These are phyloP conservation scores for Spatula clypeata DNA, from an alignment of 2,797 vertebrate species.

Conservation along the genomic window DNA sequence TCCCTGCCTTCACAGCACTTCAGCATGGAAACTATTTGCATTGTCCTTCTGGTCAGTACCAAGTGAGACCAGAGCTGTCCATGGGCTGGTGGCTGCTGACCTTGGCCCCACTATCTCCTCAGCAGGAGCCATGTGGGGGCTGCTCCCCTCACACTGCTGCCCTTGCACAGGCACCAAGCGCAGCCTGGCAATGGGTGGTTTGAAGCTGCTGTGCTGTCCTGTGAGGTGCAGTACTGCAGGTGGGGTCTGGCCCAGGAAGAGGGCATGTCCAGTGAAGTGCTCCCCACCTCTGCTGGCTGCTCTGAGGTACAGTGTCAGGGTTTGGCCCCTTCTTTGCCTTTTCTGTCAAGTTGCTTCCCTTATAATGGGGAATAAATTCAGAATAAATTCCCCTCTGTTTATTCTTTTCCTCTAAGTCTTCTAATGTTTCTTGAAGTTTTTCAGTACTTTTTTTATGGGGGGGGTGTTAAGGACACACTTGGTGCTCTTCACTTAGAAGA, in stretches of 20 bases:
- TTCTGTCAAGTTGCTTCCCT: neutral
- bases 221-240: neutral
- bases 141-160: neutral
- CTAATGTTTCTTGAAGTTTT: neutral
- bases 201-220: accelerated
- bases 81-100: accelerated
- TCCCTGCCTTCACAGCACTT: neutral
- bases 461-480: accelerated
- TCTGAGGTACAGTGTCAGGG: accelerated
- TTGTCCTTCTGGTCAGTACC: neutral
- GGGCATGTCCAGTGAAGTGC: too few species aligned
- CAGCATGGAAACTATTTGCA: neutral
- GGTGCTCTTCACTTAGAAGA: neutral
- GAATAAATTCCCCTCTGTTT: neutral
- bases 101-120: accelerated
- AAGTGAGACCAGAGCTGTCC: accelerated
- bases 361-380: neutral
- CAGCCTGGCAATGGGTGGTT: accelerated
- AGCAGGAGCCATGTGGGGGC: accelerated
- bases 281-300: accelerated
- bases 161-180: accelerated
- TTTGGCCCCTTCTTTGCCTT: neutral
- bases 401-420: neutral
- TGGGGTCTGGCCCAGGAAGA: neutral
- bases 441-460: neutral